Base-by-base conservation (phyloP, 1,140 invertebrate species). In the Vanessa tameamea region DNA sequence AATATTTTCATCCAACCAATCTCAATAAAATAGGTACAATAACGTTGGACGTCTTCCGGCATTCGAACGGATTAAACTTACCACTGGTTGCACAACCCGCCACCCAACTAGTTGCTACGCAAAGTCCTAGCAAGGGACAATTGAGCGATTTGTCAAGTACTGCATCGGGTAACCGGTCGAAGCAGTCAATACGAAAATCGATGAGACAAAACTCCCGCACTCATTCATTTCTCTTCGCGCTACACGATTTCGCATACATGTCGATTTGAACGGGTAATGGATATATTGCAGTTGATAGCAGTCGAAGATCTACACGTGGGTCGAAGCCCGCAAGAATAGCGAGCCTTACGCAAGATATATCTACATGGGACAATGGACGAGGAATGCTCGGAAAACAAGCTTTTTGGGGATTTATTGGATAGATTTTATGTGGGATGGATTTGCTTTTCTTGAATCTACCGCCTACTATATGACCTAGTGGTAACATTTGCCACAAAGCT, bases 401-500 rank as follows among this genome's bases (percentile, higher is more conserved):
- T 89, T 91, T 92, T 92, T 86, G 90, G 89, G 87, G 87, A 92
- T 92, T 92, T 92, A 92, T 91, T 92, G 84, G 88, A 91, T 89
- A 89, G 90, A 88, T 90, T 88, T 86, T 84, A 89, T 87, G 90
- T 92, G 86, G 89, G 89, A 87, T 85, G 88, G 78, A 86, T 91
- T 87, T 85, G 85, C 85, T 87, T 82, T 78, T 78, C 75, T 78
- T 82, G 77, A 76, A 82, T 82, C 77, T 78, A 77, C 73, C 77
- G 75, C 78, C 78, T 80, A 83, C 80, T 74, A 76, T 81, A 78
- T 75, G 74, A 75, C 79, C 77, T 74, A 74, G 72, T 71, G 69
- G 20, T 63, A 48, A 57, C 57, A 55, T 64, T 72, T 61, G 57
- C 57, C 14, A 61, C 53, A 26, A 57, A 31, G 31, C 57, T 64